Evolutionary conservation across 2,888 invertebrate species (phyloP), one percentile per base, ranked within the genome.

Genomic region (Sylvicola fuscatus): DNA sequence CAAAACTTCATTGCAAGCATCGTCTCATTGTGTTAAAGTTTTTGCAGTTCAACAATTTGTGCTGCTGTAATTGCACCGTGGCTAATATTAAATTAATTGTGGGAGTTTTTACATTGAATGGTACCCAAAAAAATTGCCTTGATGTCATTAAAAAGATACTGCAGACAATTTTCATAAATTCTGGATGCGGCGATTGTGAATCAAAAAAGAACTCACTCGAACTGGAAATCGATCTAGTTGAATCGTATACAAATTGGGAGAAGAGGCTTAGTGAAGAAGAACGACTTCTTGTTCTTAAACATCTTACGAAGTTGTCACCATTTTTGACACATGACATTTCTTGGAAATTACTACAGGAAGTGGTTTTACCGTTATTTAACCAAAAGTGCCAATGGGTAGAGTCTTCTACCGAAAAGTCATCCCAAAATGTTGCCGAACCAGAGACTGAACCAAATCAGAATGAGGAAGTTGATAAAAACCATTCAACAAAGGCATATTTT

Each of bases 61-160:
- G 58, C 32, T 59, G 59, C 33, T 59, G 58, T 16, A 53, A 54
- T 36, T 56, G 49, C 34, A 52, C 48, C 14, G 38, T 47, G 3
- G 32, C 41, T 3, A 51, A 50, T 26, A 48, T 52, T 17, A 42
- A 44, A 30, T 45, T 44, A 3, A 48, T 54, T 13, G 6, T 30
- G 4, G 4, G 4, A 3, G 32, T 31, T 36, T 30, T 32, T 13
- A 7, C 11, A 16, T 8, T 13, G 14, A 30, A 36, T 13, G 31
- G 26, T 11, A 31, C 26, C 3, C 54, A 40, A 38, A 51, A 1
- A 50, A 51, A 37, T 53, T 55, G 1, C 36, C 46, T 2, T 44
- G 47, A 7, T 54, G 56, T 41, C 52, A 54, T 27, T 37, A 41
- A 14, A 48, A 49, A 1, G 35, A 56, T 11, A 36, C 41, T 37